Evolutionary conservation across 2,888 invertebrate genomes (phyloP).

Genomic region (Drosophila borborema): DNA sequence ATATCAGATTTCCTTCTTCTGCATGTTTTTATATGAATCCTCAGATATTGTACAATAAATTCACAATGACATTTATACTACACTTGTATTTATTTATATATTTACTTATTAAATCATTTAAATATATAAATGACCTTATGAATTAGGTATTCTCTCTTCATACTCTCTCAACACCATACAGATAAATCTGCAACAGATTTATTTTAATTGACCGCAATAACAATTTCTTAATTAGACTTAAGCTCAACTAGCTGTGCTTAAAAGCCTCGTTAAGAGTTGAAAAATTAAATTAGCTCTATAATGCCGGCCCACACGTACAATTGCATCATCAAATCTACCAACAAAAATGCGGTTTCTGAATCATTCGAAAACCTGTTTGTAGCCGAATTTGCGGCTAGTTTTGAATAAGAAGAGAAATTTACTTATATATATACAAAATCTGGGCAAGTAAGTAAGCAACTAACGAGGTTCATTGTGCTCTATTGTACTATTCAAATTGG

Average conservation of each 20-base stretch:
- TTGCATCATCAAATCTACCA: conserved; percentile 16
- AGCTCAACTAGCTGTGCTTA: not conserved
- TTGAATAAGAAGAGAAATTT: not conserved
- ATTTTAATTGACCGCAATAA: not conserved
- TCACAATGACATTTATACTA: too few relatives aligned
- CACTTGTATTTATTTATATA: not conserved
- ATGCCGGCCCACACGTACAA: conserved; percentile 23
- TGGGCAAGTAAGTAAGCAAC: not conserved
- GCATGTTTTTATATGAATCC: too few relatives aligned
- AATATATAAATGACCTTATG: not conserved
- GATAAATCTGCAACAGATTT: not conserved
- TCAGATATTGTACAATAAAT: too few relatives aligned
- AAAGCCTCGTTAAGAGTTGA: conserved; percentile 9
- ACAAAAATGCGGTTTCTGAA: conserved; percentile 2
- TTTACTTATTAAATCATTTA: not conserved
- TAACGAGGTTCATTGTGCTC: not conserved
- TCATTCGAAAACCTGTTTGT: conserved; percentile 26
- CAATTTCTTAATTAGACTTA: not conserved
- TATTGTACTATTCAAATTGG: not conserved
- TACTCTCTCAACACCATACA: too few relatives aligned
- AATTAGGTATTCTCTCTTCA: not conserved
- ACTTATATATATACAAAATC: not conserved
- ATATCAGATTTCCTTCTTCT: too few relatives aligned
- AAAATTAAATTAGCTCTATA: conserved; percentile 11
- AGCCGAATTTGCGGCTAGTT: not conserved